Evolutionary conservation across 2,888 invertebrate genomes (phyloP).

Genomic region (Clostera curtula): DNA sequence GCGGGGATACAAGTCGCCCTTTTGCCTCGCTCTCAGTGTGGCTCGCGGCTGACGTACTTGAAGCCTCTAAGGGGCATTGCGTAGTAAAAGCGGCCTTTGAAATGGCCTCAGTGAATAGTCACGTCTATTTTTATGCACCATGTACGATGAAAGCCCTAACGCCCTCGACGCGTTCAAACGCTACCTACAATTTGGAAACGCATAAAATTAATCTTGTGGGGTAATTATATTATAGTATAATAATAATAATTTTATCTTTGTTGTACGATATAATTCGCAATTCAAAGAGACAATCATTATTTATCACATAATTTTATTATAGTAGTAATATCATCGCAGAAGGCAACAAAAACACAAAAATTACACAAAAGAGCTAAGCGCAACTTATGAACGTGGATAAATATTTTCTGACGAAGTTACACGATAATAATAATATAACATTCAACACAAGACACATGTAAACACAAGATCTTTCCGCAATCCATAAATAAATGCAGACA

Average conservation of each 20-base stretch:
- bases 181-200: too few relatives aligned
- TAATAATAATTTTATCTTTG: too few relatives aligned
- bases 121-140: constrained; percentile 5
- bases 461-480: constrained; percentile 5
- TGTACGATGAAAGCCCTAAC: constrained; percentile 3
- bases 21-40: constrained; percentile 13
- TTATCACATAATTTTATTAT: too few relatives aligned
- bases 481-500: constrained; percentile 4
- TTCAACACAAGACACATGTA: constrained; percentile 1
- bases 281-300: too few relatives aligned
- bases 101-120: constrained; percentile 11
- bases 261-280: too few relatives aligned
- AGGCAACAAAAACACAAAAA: too few relatives aligned
- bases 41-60: constrained; percentile 9
- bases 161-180: not conserved
- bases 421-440: not conserved
- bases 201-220: too few relatives aligned
- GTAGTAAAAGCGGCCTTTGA: constrained; percentile 12
- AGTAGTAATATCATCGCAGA: too few relatives aligned
- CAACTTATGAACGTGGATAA: too few relatives aligned
- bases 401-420: too few relatives aligned
- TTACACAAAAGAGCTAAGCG: too few relatives aligned
- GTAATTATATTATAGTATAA: too few relatives aligned
- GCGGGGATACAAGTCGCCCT: constrained; percentile 12
- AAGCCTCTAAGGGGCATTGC: constrained; percentile 4